phyloP scores from a whole-genome alignment of 2,797 vertebrate genomes.

The Eulemur albifrons region DNA sequence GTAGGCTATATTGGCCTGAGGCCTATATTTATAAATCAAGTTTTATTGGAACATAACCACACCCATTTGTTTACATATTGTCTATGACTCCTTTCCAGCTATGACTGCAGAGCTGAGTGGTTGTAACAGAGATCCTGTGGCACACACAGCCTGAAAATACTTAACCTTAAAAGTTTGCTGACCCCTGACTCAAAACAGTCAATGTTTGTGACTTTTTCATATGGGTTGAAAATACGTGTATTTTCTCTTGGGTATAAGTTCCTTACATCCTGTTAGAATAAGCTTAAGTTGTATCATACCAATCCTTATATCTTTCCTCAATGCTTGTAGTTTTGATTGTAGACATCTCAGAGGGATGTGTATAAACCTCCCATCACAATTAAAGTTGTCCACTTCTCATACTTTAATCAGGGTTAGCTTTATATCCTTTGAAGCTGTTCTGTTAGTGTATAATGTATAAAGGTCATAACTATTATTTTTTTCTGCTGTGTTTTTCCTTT shows the following conservation, averaged over 20 bases:
- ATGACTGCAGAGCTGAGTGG: background rate
- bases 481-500: background rate
- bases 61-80: background rate
- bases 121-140: background rate
- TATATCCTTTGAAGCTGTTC: no score
- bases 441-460: no score
- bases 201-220: background rate
- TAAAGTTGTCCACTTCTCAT: background rate
- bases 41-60: background rate
- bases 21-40: background rate
- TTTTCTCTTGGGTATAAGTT: background rate
- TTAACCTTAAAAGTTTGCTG: background rate
- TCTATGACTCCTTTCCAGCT: background rate
- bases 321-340: background rate
- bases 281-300: background rate
- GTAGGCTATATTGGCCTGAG: background rate
- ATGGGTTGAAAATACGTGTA: background rate
- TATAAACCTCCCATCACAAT: background rate
- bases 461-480: no score
- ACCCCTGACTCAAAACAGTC: constrained; percentile 2
- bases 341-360: background rate
- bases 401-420: background rate
- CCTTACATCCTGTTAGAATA: background rate
- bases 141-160: background rate
- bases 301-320: background rate